Conservation (phyloP, 1,140 invertebrate genomes). For the Artemia franciscana region DNA sequence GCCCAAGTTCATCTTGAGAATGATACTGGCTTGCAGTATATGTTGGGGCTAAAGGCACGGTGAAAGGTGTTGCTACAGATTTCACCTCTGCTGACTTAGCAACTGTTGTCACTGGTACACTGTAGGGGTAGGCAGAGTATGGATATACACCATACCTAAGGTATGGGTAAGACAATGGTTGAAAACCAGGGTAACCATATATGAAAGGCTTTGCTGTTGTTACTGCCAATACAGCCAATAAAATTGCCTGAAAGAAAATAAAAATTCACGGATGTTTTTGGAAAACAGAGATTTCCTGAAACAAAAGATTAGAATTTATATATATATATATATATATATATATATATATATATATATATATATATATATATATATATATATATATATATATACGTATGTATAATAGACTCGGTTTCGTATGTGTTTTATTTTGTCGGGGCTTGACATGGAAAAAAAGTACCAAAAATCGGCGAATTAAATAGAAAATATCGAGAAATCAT, state of each 20-base stretch:
- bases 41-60: conserved; percentile 14
- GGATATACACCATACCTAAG: neutral
- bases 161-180: conserved; percentile 1
- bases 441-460: too few relatives aligned
- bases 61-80: neutral
- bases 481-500: too few relatives aligned
- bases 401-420: too few relatives aligned
- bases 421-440: too few relatives aligned
- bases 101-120: neutral
- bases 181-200: conserved; percentile 8
- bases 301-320: too few relatives aligned
- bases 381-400: too few relatives aligned
- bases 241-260: conserved; percentile 16
- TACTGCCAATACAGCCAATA: conserved; percentile 15
- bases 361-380: too few relatives aligned
- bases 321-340: too few relatives aligned
- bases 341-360: too few relatives aligned
- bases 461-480: too few relatives aligned
- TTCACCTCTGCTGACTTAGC: conserved; percentile 3
- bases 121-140: conserved; percentile 13
- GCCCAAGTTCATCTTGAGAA: conserved; percentile 14
- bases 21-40: conserved; percentile 12
- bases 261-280: too few relatives aligned
- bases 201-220: conserved; percentile 12
- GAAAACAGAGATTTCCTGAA: too few relatives aligned